phyloP scores from a whole-genome alignment of 2,888 invertebrate species.

The Xestia rhomboidea region DNA sequence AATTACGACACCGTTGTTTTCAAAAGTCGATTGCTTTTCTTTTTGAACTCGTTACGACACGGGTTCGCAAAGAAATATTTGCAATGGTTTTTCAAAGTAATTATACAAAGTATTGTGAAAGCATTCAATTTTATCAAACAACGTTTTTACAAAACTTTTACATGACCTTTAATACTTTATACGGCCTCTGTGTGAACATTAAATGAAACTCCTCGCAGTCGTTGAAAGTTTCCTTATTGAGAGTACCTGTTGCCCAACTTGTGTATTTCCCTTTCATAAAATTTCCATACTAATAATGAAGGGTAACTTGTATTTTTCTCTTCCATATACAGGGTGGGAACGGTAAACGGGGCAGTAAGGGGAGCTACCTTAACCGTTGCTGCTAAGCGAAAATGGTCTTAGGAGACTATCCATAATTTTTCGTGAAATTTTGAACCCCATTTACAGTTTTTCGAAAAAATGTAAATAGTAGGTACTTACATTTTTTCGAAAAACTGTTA shows the following conservation, averaged over 20 bases:
- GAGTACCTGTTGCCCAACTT: background rate
- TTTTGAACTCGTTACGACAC: background rate
- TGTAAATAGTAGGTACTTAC: too few relatives aligned
- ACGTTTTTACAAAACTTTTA: background rate
- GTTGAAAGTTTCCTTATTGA: background rate
- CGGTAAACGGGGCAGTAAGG: too few relatives aligned
- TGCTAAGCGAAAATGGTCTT: too few relatives aligned
- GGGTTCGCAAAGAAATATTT: background rate
- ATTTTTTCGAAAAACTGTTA: too few relatives aligned
- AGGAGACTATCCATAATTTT: too few relatives aligned
- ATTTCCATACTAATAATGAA: background rate
- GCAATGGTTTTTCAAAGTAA: background rate
- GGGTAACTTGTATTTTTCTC: background rate
- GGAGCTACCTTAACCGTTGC: too few relatives aligned
- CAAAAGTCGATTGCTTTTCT: constrained; percentile 1
- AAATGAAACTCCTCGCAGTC: constrained; percentile 1
- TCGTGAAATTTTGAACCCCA: too few relatives aligned
- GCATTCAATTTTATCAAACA: too few relatives aligned
- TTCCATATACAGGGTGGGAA: too few relatives aligned
- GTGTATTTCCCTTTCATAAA: background rate
- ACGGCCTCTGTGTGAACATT: background rate
- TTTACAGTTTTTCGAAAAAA: too few relatives aligned
- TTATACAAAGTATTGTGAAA: background rate
- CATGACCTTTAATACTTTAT: constrained; percentile 10
- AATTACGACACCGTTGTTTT: background rate